These are phyloP conservation scores for Pogoniulus pusillus DNA, from an alignment of 2,797 vertebrate species.

Conservation along the genomic window DNA sequence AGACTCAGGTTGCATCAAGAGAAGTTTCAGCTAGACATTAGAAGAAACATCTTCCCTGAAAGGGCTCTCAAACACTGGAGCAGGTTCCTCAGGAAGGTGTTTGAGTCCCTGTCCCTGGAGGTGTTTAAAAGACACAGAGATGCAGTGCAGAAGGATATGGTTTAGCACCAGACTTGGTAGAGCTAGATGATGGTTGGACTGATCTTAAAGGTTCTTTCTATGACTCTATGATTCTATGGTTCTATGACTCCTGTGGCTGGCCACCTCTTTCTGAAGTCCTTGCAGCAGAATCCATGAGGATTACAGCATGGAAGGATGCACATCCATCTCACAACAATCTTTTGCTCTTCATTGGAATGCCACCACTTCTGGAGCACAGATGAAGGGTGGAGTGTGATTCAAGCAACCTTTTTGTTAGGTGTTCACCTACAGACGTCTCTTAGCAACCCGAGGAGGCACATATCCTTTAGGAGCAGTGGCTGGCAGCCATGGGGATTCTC, in stretches of 20 bases:
- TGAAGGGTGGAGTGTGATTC: not conserved
- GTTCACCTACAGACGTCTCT: not conserved
- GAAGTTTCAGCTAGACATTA: too few relatives aligned
- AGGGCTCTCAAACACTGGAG: too few relatives aligned
- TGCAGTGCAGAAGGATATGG: too few relatives aligned
- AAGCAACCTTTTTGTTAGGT: fast-evolving
- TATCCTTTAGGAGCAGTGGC: not conserved
- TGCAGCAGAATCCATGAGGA: not conserved
- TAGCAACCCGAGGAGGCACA: not conserved
- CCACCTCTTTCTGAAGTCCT: not conserved
- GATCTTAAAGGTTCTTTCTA: too few relatives aligned
- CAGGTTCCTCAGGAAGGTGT: too few relatives aligned
- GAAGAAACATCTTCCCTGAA: too few relatives aligned
- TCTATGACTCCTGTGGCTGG: not conserved
- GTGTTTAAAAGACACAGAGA: too few relatives aligned
- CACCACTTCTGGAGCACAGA: not conserved
- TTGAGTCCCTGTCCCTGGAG: too few relatives aligned
- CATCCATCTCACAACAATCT: not conserved
- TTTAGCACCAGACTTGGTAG: too few relatives aligned
- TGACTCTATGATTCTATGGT: too few relatives aligned
- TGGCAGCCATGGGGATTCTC: not conserved
- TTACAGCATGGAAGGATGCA: not conserved
- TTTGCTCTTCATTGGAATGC: not conserved
- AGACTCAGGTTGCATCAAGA: too few relatives aligned
- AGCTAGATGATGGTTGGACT: too few relatives aligned